These are phyloP conservation scores for Blera fallax DNA, from an alignment of 2,888 invertebrate genomes.

Conservation along the genomic window DNA sequence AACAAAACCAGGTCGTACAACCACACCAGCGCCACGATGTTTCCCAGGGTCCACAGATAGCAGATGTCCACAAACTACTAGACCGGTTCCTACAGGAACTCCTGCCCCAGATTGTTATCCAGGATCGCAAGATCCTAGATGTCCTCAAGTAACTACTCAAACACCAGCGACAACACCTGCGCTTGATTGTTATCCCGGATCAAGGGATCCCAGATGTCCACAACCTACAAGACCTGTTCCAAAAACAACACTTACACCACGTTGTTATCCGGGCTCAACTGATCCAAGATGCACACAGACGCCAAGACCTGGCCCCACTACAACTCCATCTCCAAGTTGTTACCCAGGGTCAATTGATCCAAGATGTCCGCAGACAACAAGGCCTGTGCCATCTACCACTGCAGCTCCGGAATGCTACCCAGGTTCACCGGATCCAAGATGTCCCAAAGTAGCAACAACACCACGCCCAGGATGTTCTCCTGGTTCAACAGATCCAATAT, in stretches of 20 bases:
- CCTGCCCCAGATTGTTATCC: slow-evolving; percentile 73
- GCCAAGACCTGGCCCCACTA: slow-evolving; percentile 40
- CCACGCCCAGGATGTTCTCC: slow-evolving; percentile 75
- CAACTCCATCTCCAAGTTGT: slow-evolving; percentile 74
- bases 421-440: slow-evolving; percentile 80
- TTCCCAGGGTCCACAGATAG: slow-evolving; percentile 77
- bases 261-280: slow-evolving; percentile 77
- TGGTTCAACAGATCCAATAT: slow-evolving; percentile 75
- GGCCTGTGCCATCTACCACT: background rate
- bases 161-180: slow-evolving; percentile 74
- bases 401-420: slow-evolving; percentile 79
- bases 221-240: slow-evolving; percentile 58
- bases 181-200: slow-evolving; percentile 77
- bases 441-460: slow-evolving; percentile 62
- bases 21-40: slow-evolving; percentile 58
- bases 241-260: slow-evolving; percentile 75
- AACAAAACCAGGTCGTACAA: too few relatives aligned
- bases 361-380: slow-evolving; percentile 51
- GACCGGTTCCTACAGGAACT: slow-evolving; percentile 74
- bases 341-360: slow-evolving; percentile 77
- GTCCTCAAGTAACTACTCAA: slow-evolving; percentile 66
- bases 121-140: slow-evolving; percentile 76
- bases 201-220: slow-evolving; percentile 74
- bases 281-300: slow-evolving; percentile 72
- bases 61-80: slow-evolving; percentile 71